Conservation (phyloP, 1,140 invertebrate species). For the Zeugodacus cucurbitae region DNA sequence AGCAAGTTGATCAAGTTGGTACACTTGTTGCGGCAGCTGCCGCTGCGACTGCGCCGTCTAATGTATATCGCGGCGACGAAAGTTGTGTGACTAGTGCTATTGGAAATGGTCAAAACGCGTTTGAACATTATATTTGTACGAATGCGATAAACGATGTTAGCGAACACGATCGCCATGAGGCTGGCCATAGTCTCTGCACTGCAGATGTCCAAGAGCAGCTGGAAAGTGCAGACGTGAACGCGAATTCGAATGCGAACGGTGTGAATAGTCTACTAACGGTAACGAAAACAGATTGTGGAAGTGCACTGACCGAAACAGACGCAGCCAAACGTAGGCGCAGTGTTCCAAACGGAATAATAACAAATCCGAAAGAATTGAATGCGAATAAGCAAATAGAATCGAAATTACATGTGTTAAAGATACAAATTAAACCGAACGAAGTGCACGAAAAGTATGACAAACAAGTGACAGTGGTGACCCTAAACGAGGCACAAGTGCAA, state of each 20-base stretch:
- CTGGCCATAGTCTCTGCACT: slow-evolving; percentile 40
- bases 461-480: slow-evolving; percentile 48
- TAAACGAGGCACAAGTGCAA: slow-evolving; percentile 45
- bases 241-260: slow-evolving; percentile 44
- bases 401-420: slow-evolving; percentile 56
- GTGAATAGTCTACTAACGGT: slow-evolving; percentile 45
- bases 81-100: slow-evolving; percentile 25
- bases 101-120: slow-evolving; percentile 36
- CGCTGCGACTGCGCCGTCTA: neutral
- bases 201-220: slow-evolving; percentile 46
- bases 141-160: slow-evolving; percentile 37
- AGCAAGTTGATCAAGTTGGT: neutral
- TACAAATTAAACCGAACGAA: slow-evolving; percentile 57
- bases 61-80: neutral
- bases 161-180: slow-evolving; percentile 41
- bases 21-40: neutral
- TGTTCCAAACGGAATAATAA: slow-evolving; percentile 29
- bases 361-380: neutral
- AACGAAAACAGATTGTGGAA: slow-evolving; percentile 50
- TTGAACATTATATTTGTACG: slow-evolving; percentile 30
- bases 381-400: neutral
- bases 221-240: slow-evolving; percentile 29
- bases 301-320: slow-evolving; percentile 62
- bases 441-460: slow-evolving; percentile 38
- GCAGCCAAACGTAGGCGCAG: slow-evolving; percentile 43